A percentile compares a stretch with the other conserved stretches of the same genome.
Conservation (phyloP, 2,888 invertebrate genomes). For the Cyrtodaria siliqua region DNA sequence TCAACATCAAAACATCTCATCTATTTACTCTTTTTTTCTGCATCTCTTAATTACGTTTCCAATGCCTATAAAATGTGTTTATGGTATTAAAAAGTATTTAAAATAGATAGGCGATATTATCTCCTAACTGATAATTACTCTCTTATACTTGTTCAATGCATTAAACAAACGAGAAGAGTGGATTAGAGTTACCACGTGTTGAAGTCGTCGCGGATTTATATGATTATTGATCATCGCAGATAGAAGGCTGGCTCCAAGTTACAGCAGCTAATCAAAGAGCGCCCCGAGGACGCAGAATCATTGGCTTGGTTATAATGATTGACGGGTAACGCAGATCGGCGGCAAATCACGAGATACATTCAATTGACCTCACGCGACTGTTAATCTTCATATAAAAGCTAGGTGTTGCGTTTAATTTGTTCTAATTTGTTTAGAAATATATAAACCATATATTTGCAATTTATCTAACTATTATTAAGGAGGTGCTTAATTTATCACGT, state of each 20-base stretch:
- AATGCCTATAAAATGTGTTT: too few species aligned
- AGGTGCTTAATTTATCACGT: too few species aligned
- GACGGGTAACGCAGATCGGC: slow-evolving; percentile 38
- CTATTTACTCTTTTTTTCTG: too few species aligned
- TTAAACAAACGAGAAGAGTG: slow-evolving; percentile 20
- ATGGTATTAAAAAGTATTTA: slow-evolving; percentile 14
- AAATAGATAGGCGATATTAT: slow-evolving; percentile 16
- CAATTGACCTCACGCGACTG: slow-evolving; percentile 40
- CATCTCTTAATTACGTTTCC: too few species aligned
- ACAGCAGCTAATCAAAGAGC: slow-evolving; percentile 66
- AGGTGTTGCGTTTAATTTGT: slow-evolving; percentile 45
- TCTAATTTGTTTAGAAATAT: slow-evolving; percentile 2
- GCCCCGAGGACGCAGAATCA: slow-evolving; percentile 60
- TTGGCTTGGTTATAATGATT: slow-evolving; percentile 63
- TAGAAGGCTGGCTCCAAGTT: slow-evolving; percentile 55
- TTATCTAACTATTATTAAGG: too few species aligned
- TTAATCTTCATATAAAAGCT: slow-evolving; percentile 43
- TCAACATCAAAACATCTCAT: too few species aligned
- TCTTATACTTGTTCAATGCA: slow-evolving; percentile 23
- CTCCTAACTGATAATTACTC: slow-evolving; percentile 5
- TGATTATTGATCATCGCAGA: slow-evolving; percentile 12
- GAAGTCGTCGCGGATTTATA: background rate
- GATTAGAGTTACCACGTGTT: background rate
- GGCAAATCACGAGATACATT: slow-evolving; percentile 57
- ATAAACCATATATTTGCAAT: too few species aligned